Evolutionary conservation across 2,113 vertebrate species (phyloP), one percentile per base, ranked within the genome.

Genomic region (Urocolius indicus): DNA sequence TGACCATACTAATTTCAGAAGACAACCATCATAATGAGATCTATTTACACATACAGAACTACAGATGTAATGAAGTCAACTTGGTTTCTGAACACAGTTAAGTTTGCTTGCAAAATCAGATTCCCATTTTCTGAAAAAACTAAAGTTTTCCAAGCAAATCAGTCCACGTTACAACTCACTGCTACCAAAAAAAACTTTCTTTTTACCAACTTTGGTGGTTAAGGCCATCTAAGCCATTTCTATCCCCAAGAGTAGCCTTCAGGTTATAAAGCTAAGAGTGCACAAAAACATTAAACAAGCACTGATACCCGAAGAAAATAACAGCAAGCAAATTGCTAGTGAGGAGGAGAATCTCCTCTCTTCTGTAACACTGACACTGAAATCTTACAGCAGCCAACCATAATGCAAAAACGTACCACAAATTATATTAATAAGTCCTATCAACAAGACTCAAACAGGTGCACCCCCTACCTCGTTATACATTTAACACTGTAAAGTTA

Each of bases 301-400:
- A 32, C 13, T 12, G 36, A 3, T 2, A 82, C 0, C 14, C 16
- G 6, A 45, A 79, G 5, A 38, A 79, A 66, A 48, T 1, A 63
- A 8, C 16, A 63, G 16, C 14, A 91, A 83, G 4, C 1, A 45
- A 75, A 58, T 2, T 26, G 4, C 20, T 23, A 5, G 7, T 3
- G 4, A 0, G 13, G 29, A 2, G 45, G 6, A 7, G 72, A 38
- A 71, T 5, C 12, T 19, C 23, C 32, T 9, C 32, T 49, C 65
- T 46, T 67, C 30, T 34, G 58, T 59, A n/a, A 59, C 30, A 34
- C 2, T 12, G 62, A 36, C 6, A 67, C 4, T 4, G 3, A 82
- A 45, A 11, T 49, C 17, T 41, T 34, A 7, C 0, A 17, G 13
- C 18, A 62, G 6, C 15, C n/a, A 41, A 34, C 17, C 2, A 1